These are phyloP conservation scores for Coleophora deauratella DNA, from an alignment of 2,888 invertebrate genomes.

Conservation along the genomic window DNA sequence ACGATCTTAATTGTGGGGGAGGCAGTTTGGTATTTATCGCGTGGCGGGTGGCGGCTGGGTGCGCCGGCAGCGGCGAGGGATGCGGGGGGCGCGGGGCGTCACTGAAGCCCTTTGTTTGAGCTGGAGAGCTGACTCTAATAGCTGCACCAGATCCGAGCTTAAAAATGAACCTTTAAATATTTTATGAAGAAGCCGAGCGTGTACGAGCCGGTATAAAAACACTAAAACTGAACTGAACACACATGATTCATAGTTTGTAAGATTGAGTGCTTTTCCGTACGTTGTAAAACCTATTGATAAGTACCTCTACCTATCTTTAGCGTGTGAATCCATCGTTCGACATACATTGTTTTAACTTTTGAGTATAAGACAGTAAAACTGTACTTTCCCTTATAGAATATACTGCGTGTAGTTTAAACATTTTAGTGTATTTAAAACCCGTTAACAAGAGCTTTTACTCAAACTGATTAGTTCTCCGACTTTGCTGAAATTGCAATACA, in stretches of 20 bases:
- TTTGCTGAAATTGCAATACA: no score
- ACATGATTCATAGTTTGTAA: not conserved
- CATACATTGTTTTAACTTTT: no score
- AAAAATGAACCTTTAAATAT: constrained; percentile 70
- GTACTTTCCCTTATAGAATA: no score
- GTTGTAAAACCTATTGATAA: no score
- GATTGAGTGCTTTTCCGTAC: not conserved
- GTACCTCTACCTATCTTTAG: no score
- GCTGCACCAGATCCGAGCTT: constrained; percentile 67
- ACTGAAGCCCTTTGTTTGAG: constrained; percentile 67
- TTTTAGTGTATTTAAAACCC: no score
- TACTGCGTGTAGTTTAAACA: no score
- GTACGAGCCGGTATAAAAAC: constrained; percentile 10
- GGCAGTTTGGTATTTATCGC: constrained; percentile 43
- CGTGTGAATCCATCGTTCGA: no score
- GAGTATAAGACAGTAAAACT: no score
- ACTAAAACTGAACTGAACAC: constrained; percentile 5
- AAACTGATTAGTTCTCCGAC: no score
- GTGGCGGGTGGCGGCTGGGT: no score
- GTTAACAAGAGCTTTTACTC: no score
- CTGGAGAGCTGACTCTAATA: constrained; percentile 71
- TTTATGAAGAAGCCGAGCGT: constrained; percentile 51
- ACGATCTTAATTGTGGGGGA: constrained; percentile 60
- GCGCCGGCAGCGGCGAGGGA: constrained; percentile 15
- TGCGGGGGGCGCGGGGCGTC: constrained; percentile 53